phyloP scores from a whole-genome alignment of 2,797 vertebrate genomes.

The Syndactyla subalaris region DNA sequence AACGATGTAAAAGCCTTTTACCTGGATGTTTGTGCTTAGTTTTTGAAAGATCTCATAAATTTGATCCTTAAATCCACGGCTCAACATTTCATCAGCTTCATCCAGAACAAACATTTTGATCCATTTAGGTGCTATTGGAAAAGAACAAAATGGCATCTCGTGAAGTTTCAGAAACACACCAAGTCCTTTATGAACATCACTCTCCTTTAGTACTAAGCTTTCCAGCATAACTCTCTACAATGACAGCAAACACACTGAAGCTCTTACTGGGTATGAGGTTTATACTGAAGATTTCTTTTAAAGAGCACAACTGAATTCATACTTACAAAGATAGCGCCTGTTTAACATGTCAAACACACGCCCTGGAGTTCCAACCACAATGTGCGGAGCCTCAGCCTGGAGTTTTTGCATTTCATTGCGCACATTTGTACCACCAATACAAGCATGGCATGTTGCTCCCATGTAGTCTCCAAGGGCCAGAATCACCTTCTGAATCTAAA shows the following conservation, averaged over 20 bases:
- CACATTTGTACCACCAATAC: conserved; percentile 95
- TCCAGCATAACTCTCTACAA: not conserved
- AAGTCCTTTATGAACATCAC: rapidly evolving
- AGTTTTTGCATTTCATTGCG: conserved; percentile 95
- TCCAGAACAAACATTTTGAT: conserved; percentile 99
- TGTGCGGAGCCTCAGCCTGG: conserved; percentile 92
- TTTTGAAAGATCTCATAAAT: conserved; percentile 99
- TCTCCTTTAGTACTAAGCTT: not conserved
- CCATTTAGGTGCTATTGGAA: conserved; percentile 86
- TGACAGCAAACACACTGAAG: not conserved
- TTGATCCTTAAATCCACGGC: conserved; percentile 99
- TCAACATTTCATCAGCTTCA: conserved; percentile 99
- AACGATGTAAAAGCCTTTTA: not conserved
- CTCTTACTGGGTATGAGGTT: rapidly evolving
- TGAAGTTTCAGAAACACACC: not conserved
- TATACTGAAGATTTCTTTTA: rapidly evolving
- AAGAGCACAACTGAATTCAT: not conserved
- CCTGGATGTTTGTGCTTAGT: conserved; percentile 96
- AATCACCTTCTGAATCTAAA: conserved; percentile 98
- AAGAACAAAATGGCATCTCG: rapidly evolving
- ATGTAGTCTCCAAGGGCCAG: conserved; percentile 97
- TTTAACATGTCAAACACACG: conserved; percentile 97
- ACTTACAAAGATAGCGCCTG: conserved; percentile 92
- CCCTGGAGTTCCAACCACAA: conserved; percentile 96
- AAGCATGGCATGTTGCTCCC: conserved; percentile 96